Conservation (phyloP, 2,113 vertebrate genomes). For the Nymphicus hollandicus region DNA sequence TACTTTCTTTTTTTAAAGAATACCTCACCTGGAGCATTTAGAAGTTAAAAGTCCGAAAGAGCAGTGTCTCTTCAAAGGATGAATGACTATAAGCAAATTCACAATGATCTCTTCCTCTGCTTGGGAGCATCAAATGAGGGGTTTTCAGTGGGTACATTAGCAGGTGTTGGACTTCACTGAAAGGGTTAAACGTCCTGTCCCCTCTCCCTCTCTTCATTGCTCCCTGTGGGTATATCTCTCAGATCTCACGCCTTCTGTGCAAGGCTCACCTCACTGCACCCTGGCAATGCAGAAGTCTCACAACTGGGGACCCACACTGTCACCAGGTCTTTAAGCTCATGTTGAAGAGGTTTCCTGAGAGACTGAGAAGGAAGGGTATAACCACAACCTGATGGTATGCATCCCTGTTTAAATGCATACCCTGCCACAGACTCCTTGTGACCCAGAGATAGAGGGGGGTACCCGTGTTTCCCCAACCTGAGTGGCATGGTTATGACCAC, state of each 20-base stretch:
- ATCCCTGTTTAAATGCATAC: background rate
- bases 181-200: background rate
- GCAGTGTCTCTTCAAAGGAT: background rate
- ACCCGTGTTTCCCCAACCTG: background rate
- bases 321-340: background rate
- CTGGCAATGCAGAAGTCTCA: background rate
- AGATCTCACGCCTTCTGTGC: background rate
- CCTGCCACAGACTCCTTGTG: background rate
- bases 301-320: background rate
- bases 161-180: background rate
- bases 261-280: background rate
- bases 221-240: background rate
- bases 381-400: background rate
- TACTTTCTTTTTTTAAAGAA: background rate
- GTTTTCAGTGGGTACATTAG: background rate
- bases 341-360: background rate
- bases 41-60: background rate
- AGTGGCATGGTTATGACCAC: background rate
- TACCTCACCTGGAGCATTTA: background rate
- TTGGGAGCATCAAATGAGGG: background rate
- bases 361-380: background rate
- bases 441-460: background rate
- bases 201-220: too few relatives aligned
- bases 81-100: background rate
- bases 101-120: background rate